phyloP scores from a whole-genome alignment of 1,140 invertebrate species.

The Drosophila varians region DNA sequence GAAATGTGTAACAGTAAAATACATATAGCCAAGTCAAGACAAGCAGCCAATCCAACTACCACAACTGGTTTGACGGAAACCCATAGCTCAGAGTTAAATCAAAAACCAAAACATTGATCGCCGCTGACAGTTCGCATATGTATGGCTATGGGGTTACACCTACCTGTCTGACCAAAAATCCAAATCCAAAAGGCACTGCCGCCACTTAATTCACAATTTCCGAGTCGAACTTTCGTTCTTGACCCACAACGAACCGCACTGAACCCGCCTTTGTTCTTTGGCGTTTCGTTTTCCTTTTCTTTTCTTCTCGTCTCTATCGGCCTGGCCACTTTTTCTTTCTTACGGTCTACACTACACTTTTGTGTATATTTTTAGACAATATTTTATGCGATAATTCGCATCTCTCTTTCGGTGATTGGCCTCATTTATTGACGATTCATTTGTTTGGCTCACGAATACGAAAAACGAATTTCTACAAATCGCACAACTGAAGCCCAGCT shows the following conservation, averaged over 20 bases:
- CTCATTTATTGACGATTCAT: conserved; percentile 69
- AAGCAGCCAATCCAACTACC: conserved; percentile 13
- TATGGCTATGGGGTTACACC: conserved; percentile 2
- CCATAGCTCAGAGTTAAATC: not conserved
- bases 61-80: conserved; percentile 52
- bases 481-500: conserved; percentile 32
- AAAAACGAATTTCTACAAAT: conserved; percentile 47
- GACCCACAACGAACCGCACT: conserved; percentile 35
- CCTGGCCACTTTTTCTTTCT: conserved; percentile 63
- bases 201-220: not conserved
- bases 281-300: conserved; percentile 16
- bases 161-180: conserved; percentile 26
- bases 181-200: not conserved
- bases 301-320: conserved; percentile 13
- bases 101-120: conserved; percentile 8
- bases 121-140: not conserved
- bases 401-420: conserved; percentile 51
- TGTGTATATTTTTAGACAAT: conserved; percentile 49
- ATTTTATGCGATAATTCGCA: conserved; percentile 64
- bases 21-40: conserved; percentile 8
- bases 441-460: conserved; percentile 30
- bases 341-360: conserved; percentile 12
- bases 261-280: conserved; percentile 33
- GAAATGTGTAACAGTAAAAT: conserved; percentile 68
- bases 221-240: conserved; percentile 43